These are phyloP conservation scores for Marasmarcha lunaedactyla DNA, from an alignment of 2,888 invertebrate genomes.

Conservation along the genomic window DNA sequence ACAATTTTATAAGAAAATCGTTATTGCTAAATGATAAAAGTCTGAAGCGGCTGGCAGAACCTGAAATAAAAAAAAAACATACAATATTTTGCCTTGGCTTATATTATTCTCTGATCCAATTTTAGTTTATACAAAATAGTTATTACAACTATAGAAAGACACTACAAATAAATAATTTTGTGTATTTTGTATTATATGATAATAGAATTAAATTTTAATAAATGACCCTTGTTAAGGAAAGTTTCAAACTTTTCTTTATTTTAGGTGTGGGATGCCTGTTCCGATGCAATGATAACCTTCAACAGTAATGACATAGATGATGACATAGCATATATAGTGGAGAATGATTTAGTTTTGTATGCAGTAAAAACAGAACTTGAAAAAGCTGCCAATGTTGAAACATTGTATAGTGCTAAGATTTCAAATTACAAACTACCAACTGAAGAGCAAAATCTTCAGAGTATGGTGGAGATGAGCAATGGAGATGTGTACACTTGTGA, in stretches of 20 bases:
- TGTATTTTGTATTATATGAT: too few species aligned
- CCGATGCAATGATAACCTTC: slow-evolving; percentile 90
- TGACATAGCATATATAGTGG: slow-evolving; percentile 91
- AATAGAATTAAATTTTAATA: too few species aligned
- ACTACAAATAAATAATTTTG: too few species aligned
- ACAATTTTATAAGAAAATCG: too few species aligned
- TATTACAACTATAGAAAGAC: too few species aligned
- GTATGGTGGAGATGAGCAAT: slow-evolving; percentile 71
- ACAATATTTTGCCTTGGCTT: too few species aligned
- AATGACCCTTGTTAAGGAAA: too few species aligned
- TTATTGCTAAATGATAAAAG: too few species aligned
- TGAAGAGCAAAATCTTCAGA: slow-evolving; percentile 23
- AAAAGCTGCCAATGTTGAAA: slow-evolving; percentile 66
- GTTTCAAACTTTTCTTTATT: slow-evolving; percentile 21
- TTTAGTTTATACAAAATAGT: too few species aligned
- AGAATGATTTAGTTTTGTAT: slow-evolving; percentile 89
- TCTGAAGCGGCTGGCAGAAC: too few species aligned
- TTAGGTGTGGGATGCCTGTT: slow-evolving; percentile 94
- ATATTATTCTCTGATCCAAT: too few species aligned
- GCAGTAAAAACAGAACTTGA: slow-evolving; percentile 75
- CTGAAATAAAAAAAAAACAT: too few species aligned
- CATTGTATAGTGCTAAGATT: slow-evolving; percentile 78
- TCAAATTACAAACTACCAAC: slow-evolving; percentile 72
- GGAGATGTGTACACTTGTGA: slow-evolving; percentile 75
- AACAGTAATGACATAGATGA: slow-evolving; percentile 76